These are phyloP conservation scores for Tetramorium alpestre DNA, from an alignment of 1,140 invertebrate species.

Conservation along the genomic window DNA sequence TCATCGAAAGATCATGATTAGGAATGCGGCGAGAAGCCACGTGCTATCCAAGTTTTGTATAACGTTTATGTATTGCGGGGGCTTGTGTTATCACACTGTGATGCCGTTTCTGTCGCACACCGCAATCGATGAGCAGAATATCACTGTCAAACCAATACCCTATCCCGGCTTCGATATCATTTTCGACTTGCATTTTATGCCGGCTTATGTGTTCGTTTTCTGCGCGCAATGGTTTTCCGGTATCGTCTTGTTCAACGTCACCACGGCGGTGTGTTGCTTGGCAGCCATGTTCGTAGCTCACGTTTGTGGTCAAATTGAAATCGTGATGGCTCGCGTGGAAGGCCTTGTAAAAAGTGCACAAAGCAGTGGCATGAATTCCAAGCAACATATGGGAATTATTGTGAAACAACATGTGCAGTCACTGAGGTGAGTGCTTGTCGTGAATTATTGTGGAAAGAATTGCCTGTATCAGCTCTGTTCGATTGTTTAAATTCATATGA, in stretches of 20 bases:
- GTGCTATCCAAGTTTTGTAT: slow-evolving; percentile 14
- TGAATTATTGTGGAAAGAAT: neutral
- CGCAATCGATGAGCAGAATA: neutral
- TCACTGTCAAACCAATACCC: slow-evolving; percentile 34
- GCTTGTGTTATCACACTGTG: neutral
- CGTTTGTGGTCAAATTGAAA: slow-evolving; percentile 65
- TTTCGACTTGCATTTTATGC: slow-evolving; percentile 68
- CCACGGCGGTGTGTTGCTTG: slow-evolving; percentile 67
- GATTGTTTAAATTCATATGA: neutral
- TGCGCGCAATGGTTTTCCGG: slow-evolving; percentile 63
- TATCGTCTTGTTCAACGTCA: slow-evolving; percentile 67
- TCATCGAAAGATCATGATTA: slow-evolving; percentile 34
- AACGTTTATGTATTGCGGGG: slow-evolving; percentile 23
- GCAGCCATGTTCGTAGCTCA: slow-evolving; percentile 74
- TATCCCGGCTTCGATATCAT: slow-evolving; percentile 68
- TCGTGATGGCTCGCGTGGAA: slow-evolving; percentile 48
- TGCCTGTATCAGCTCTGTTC: neutral
- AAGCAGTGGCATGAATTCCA: neutral
- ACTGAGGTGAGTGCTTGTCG: slow-evolving; percentile 21
- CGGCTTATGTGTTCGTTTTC: slow-evolving; percentile 69
- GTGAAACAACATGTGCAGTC: slow-evolving; percentile 16
- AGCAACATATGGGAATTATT: neutral
- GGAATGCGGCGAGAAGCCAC: slow-evolving; percentile 26
- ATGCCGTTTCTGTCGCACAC: slow-evolving; percentile 15
- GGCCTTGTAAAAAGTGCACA: slow-evolving; percentile 17